phyloP scores from a whole-genome alignment of 2,888 invertebrate species.

The Agriopis leucophaearia region DNA sequence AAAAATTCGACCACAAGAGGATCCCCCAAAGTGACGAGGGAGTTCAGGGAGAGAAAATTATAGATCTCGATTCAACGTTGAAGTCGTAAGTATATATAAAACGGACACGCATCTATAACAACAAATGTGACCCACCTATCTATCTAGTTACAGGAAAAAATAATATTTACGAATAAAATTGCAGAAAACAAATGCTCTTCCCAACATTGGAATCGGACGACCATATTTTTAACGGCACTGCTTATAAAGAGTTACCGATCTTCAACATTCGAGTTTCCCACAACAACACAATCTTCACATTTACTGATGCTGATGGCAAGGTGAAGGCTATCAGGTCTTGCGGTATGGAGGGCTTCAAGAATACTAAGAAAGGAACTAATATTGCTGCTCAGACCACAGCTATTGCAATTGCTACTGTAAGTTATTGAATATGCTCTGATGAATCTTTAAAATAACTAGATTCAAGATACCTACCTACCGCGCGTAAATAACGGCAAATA shows the following conservation, averaged over 20 bases:
- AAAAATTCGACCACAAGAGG: conserved; percentile 77
- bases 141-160: not conserved
- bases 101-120: not conserved
- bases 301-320: conserved; percentile 90
- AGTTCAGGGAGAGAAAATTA: conserved; percentile 90
- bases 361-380: conserved; percentile 97
- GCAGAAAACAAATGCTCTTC: conserved; percentile 89
- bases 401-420: conserved; percentile 91
- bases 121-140: not conserved
- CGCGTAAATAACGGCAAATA: too few species aligned
- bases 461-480: too few species aligned
- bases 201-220: conserved; percentile 91
- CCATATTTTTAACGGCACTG: conserved; percentile 90
- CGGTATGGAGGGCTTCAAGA: conserved; percentile 97
- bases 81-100: conserved; percentile 81
- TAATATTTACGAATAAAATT: not conserved
- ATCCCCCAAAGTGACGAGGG: conserved; percentile 90
- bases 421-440: conserved; percentile 49
- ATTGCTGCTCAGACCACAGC: conserved; percentile 98
- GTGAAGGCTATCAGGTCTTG: conserved; percentile 89
- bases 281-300: conserved; percentile 95
- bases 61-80: conserved; percentile 89
- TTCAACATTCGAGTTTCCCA: conserved; percentile 92
- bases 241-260: conserved; percentile 93
- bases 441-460: too few species aligned